phyloP scores from a whole-genome alignment of 2,888 invertebrate species.

The Lordiphosa andalusiaca region DNA sequence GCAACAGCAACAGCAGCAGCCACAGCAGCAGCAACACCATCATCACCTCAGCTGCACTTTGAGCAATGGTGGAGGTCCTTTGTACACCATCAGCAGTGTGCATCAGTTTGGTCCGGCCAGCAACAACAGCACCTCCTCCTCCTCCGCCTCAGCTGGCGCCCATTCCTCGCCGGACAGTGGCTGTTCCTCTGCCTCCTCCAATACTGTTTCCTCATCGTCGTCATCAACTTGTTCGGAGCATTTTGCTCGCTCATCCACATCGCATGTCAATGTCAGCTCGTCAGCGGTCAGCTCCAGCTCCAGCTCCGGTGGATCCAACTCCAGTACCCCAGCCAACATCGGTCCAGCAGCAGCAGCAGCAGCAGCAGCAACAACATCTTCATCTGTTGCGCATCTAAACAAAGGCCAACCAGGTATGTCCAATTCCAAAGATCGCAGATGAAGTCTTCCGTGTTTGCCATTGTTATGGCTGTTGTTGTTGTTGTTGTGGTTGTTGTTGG shows the following conservation, averaged over 20 bases:
- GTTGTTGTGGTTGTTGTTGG: too few relatives aligned
- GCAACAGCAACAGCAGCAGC: slow-evolving; percentile 26
- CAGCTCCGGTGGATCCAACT: slow-evolving; percentile 24
- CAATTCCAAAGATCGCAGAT: slow-evolving; percentile 4
- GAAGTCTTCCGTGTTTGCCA: slow-evolving; percentile 23
- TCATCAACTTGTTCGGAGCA: slow-evolving; percentile 64
- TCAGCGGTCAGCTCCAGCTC: slow-evolving; percentile 52
- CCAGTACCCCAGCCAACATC: slow-evolving; percentile 13
- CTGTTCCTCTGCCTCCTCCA: slow-evolving; percentile 57
- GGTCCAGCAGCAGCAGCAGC: slow-evolving; percentile 12
- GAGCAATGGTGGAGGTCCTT: slow-evolving; percentile 79
- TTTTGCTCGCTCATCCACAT: slow-evolving; percentile 46
- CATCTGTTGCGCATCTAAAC: slow-evolving; percentile 70
- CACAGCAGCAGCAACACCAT: slow-evolving; percentile 29
- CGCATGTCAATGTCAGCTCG: slow-evolving; percentile 52
- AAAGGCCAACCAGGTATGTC: slow-evolving; percentile 68
- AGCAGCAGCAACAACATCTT: slow-evolving; percentile 51
- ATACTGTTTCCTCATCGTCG: slow-evolving; percentile 56
- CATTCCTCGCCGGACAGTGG: slow-evolving; percentile 68
- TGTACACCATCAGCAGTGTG: slow-evolving; percentile 78
- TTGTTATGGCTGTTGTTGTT: slow-evolving; percentile 26
- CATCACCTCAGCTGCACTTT: slow-evolving; percentile 57
- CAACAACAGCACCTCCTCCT: slow-evolving; percentile 56
- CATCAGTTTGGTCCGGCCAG: slow-evolving; percentile 77
- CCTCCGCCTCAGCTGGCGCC: slow-evolving; percentile 49